Percentiles rank a stretch among this genome's conserved stretches.
Evolutionary conservation across 2,113 vertebrate species (phyloP).

Genomic region (Synodontis membranacea): DNA sequence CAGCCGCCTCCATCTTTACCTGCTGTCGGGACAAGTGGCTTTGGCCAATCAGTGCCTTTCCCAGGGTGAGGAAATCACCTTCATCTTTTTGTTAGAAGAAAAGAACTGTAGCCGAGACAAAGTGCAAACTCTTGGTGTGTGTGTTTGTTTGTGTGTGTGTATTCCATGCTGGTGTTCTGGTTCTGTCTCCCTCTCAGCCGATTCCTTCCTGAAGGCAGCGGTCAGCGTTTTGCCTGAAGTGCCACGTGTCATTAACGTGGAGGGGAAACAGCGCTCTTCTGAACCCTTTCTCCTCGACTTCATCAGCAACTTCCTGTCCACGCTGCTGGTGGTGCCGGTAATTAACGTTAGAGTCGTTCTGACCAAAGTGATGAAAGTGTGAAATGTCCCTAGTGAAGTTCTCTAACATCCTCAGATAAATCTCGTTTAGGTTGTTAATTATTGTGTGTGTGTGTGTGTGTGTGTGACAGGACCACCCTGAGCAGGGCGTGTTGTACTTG

Average conservation of each 20-base stretch:
- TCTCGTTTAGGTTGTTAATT: not conserved
- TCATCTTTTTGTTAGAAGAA: too few relatives aligned
- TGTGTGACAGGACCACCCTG: constrained; percentile 86
- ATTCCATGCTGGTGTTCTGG: not conserved
- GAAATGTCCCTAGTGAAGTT: not conserved
- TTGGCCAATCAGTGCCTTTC: constrained; percentile 97
- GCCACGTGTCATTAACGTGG: constrained; percentile 86
- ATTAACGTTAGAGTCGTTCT: constrained; percentile 26
- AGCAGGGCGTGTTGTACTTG: constrained; percentile 91
- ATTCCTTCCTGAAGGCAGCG: constrained; percentile 93
- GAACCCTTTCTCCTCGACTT: constrained; percentile 91
- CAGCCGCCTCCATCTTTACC: constrained; percentile 88
- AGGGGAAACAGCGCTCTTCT: constrained; percentile 88
- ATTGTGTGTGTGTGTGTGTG: constrained; percentile 15
- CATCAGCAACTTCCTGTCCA: constrained; percentile 91
- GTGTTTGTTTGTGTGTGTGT: not conserved
- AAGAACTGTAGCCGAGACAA: not conserved
- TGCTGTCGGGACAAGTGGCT: constrained; percentile 92
- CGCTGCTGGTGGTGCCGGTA: constrained; percentile 90
- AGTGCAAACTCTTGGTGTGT: not conserved
- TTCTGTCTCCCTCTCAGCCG: constrained; percentile 73
- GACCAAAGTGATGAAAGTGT: not conserved
- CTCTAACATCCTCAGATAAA: not conserved
- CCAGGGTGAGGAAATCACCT: constrained; percentile 80
- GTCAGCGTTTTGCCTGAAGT: constrained; percentile 90